These are phyloP conservation scores for Rhineura floridana DNA, from an alignment of 2,113 vertebrate genomes.

Conservation along the genomic window DNA sequence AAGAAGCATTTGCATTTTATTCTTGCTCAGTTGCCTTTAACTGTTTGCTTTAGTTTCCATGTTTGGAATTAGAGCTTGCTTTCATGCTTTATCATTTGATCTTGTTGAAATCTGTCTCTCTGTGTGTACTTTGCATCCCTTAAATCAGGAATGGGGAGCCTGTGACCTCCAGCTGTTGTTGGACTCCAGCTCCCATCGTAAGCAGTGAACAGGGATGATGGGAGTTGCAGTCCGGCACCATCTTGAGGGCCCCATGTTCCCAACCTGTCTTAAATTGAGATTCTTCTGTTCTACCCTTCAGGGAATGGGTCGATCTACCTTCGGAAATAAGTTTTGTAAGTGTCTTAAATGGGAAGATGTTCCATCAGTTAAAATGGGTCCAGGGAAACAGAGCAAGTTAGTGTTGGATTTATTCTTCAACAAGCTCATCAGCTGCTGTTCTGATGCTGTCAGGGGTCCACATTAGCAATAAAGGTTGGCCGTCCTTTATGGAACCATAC, in stretches of 20 bases:
- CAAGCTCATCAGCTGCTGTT: slow-evolving; percentile 29
- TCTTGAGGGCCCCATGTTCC: background rate
- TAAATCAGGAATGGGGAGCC: background rate
- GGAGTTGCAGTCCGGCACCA: background rate
- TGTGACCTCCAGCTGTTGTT: background rate
- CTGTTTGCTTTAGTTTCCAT: background rate
- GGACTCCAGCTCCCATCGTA: background rate
- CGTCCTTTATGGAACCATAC: slow-evolving; percentile 8
- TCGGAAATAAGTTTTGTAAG: slow-evolving; percentile 5
- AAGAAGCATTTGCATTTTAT: background rate
- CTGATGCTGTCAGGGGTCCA: slow-evolving; percentile 54
- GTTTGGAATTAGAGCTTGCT: background rate
- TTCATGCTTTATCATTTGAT: background rate
- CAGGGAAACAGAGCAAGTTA: background rate
- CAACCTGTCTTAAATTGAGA: background rate
- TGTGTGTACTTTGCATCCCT: background rate
- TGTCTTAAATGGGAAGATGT: background rate
- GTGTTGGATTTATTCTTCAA: slow-evolving; percentile 56
- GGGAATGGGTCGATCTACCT: background rate
- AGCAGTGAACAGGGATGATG: background rate
- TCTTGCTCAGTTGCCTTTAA: slow-evolving; percentile 39
- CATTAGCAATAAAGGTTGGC: slow-evolving; percentile 5
- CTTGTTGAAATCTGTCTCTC: background rate
- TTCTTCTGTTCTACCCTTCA: background rate
- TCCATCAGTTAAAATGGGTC: background rate